Conservation (phyloP, 2,888 invertebrate species). For the Andrena praecox region DNA sequence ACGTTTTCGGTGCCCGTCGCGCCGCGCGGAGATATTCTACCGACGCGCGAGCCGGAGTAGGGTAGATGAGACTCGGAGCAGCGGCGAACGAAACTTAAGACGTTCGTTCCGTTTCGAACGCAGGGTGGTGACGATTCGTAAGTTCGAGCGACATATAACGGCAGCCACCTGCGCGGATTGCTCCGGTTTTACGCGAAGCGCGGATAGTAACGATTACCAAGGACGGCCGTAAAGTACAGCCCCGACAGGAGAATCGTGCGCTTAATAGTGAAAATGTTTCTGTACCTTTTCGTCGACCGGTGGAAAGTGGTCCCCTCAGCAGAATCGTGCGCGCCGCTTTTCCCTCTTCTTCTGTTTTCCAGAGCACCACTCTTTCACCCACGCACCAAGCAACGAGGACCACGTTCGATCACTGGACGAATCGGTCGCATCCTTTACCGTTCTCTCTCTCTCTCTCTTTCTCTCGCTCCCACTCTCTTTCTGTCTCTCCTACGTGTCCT, state of each 20-base stretch:
- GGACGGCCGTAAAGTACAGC: not conserved
- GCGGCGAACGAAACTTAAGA: not conserved
- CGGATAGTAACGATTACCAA: constrained; percentile 19
- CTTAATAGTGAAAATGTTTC: constrained; percentile 29
- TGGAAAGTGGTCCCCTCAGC: constrained; percentile 42
- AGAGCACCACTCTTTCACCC: constrained; percentile 52
- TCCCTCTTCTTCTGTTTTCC: constrained; percentile 53
- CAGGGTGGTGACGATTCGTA: constrained; percentile 10
- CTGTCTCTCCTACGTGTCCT: constrained; percentile 16
- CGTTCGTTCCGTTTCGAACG: constrained; percentile 6
- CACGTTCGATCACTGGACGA: constrained; percentile 66
- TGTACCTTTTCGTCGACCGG: constrained; percentile 46
- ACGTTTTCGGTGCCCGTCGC: not conserved
- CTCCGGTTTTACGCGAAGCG: constrained; percentile 20
- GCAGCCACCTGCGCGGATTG: constrained; percentile 31
- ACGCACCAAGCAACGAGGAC: constrained; percentile 57
- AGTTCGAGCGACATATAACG: not conserved
- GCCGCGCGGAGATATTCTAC: not conserved
- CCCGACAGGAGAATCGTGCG: not conserved
- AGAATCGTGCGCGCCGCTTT: constrained; percentile 31
- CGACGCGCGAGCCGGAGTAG: not conserved
- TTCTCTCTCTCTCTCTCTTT: not conserved
- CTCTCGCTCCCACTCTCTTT: not conserved
- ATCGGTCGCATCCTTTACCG: constrained; percentile 61
- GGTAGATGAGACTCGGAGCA: no score